Evolutionary conservation across 2,113 vertebrate genomes (phyloP).

Genomic region (Myotis davidii): DNA sequence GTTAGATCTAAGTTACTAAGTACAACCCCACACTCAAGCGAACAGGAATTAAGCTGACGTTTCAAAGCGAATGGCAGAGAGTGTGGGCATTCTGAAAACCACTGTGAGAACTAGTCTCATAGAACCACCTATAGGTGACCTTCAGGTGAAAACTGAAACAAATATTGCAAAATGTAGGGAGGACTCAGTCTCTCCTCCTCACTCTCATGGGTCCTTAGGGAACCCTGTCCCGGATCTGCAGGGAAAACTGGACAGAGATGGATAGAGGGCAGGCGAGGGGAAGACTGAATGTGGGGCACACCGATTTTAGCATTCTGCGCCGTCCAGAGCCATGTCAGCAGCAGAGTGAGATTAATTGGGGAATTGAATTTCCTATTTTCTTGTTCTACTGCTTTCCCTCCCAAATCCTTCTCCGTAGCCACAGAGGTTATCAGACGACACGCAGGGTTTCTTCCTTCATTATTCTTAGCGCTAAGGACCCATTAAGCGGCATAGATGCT

Average conservation of each 20-base stretch:
- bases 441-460: neutral
- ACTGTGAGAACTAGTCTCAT: neutral
- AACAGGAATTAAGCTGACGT: neutral
- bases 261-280: neutral
- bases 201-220: neutral
- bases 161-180: neutral
- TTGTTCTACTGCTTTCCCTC: neutral
- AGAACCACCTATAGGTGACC: neutral
- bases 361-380: conserved; percentile 54
- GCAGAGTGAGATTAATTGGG: conserved; percentile 65
- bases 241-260: conserved; percentile 38
- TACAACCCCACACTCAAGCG: neutral
- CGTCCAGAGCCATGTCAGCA: conserved; percentile 54
- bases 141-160: neutral
- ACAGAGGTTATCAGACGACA: conserved; percentile 29
- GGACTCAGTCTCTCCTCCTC: neutral
- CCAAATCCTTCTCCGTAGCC: neutral
- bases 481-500: conserved; percentile 40
- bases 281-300: neutral
- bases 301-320: neutral
- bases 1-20: neutral
- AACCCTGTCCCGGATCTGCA: neutral
- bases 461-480: conserved; percentile 57
- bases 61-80: neutral
- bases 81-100: neutral